These are phyloP conservation scores for Cossypha heuglini DNA, from an alignment of 2,797 vertebrate species.

Conservation along the genomic window DNA sequence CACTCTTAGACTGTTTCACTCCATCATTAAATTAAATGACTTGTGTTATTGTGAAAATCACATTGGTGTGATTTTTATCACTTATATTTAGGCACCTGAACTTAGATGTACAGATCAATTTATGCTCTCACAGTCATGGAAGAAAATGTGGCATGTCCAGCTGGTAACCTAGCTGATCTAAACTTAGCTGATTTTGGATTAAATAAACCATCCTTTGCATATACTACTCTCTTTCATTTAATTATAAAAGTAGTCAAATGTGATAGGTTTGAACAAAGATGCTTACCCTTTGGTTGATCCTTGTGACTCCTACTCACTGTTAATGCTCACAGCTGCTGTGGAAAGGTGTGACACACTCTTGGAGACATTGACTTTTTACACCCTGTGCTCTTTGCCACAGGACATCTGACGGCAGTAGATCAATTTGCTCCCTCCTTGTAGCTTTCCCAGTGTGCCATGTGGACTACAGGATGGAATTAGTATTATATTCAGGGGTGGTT, in stretches of 20 bases:
- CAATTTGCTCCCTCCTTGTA: background rate
- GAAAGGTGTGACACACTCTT: background rate
- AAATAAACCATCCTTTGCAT: background rate
- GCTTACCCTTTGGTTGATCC: background rate
- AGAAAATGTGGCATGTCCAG: background rate
- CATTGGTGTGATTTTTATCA: conserved; percentile 3
- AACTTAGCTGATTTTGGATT: background rate
- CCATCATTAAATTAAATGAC: conserved; percentile 44
- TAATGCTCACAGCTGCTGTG: background rate
- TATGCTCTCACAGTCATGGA: background rate
- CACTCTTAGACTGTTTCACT: conserved; percentile 26
- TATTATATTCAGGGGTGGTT: background rate
- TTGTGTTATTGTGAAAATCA: conserved; percentile 24
- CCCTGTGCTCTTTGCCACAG: background rate
- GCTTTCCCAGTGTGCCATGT: background rate
- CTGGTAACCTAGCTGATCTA: background rate
- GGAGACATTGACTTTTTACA: background rate
- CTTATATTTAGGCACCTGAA: conserved; percentile 21
- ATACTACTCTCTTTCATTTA: background rate
- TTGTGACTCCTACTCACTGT: fast-evolving
- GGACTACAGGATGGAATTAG: background rate
- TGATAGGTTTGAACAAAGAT: background rate
- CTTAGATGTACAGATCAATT: background rate
- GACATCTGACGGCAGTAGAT: background rate
- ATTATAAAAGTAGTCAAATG: background rate